Evolutionary conservation across 2,888 invertebrate genomes (phyloP).

Genomic region (Synanthedon myopaeformis): DNA sequence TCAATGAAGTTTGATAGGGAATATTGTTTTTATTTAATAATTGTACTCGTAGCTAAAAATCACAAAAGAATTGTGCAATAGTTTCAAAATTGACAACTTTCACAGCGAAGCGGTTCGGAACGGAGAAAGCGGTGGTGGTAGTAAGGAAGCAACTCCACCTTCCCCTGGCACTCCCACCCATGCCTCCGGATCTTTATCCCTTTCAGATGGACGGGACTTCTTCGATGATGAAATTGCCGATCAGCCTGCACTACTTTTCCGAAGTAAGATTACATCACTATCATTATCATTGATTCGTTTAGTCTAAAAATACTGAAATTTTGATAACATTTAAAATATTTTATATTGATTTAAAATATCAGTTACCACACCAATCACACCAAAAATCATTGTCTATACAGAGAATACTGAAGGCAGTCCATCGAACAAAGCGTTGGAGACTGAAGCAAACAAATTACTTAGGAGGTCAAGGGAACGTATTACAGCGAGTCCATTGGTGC

Average conservation of each 20-base stretch:
- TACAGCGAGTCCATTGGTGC: conserved; percentile 51
- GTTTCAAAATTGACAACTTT: too few relatives aligned
- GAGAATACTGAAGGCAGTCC: conserved; percentile 58
- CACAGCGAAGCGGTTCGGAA: conserved; percentile 2
- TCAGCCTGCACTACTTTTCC: conserved; percentile 86
- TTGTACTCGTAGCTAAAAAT: too few relatives aligned
- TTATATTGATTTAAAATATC: conserved; percentile 4
- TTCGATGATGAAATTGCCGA: conserved; percentile 93
- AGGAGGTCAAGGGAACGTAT: conserved; percentile 55
- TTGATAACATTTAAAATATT: too few relatives aligned
- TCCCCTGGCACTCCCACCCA: conserved; percentile 85
- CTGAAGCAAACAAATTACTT: conserved; percentile 43
- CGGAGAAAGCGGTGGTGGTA: conserved; percentile 25
- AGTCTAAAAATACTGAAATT: neutral
- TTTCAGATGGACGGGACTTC: conserved; percentile 86
- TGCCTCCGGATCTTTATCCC: conserved; percentile 80
- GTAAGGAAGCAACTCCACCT: conserved; percentile 60
- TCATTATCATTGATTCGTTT: neutral
- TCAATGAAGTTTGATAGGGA: too few relatives aligned
- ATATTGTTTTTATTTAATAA: too few relatives aligned
- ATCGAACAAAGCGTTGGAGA: conserved; percentile 44
- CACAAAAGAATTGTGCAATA: too few relatives aligned
- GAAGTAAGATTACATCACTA: conserved; percentile 59
- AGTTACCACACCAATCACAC: neutral
- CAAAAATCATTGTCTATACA: conserved; percentile 11